Evolutionary conservation across 2,797 vertebrate species (phyloP), one percentile per base, ranked within the genome.

Genomic region (Sparidentex hasta): DNA sequence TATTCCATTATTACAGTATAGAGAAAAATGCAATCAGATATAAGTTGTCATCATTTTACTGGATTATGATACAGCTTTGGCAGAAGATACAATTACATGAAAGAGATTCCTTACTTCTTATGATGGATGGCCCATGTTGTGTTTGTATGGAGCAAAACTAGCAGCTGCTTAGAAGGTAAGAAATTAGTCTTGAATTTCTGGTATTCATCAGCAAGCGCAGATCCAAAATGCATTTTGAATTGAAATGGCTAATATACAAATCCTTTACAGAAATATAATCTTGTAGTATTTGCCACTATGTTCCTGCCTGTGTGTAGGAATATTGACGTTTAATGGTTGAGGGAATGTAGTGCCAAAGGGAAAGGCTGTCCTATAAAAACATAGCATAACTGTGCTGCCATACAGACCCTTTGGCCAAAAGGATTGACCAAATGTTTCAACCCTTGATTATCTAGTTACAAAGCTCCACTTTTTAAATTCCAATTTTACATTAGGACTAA

Each of bases 31-130:
- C 61, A 76, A 69, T 65, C 27, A 29, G 33, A 38, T 72, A 74
- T 75, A 29, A 58, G 21, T 63, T 75, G 51, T 56, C 65, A 88
- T 88, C 70, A 81, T 63, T 47, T 5, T 23, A 25, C 47, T 64
- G 38, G 41, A 67, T 68, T 58, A 52, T 57, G 3, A 44, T 46
- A 64, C 0, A 33, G 8, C 16, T 52, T 57, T 13, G 21, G 47
- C 21, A 29, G 4, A 29, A 67, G 33, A 33, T 33, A 33, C 7
- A 59, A 67, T n/a, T 51, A 64, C 7, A 69, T 50, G 25, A 52
- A 64, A 12, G 7, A 67, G 54, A 59, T 29, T 18, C 27, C 59
- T 61, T 46, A 12, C 52, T 69, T 46, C 23, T 5, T 41, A 16
- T 71, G 52, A 72, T 61, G 11, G 13, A 65, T 55, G 52, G 54